Percentiles rank a stretch among this genome's conserved stretches.
These are phyloP conservation scores for Trachelus troglodyta DNA, from an alignment of 2,888 invertebrate genomes.

Conservation along the genomic window DNA sequence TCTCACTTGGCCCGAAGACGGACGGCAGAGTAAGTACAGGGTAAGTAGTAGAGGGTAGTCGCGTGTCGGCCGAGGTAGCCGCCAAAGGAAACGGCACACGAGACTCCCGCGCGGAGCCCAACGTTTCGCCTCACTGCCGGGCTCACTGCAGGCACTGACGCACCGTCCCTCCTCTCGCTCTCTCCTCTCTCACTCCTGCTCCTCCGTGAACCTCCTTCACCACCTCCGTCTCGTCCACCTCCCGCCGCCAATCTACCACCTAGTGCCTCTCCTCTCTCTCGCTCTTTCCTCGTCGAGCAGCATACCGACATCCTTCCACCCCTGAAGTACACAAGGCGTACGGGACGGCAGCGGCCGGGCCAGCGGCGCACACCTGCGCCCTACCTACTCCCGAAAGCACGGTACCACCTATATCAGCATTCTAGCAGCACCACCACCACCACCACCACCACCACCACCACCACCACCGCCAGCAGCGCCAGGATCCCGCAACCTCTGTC, in stretches of 20 bases:
- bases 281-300: slow-evolving; percentile 25
- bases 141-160: slow-evolving; percentile 64
- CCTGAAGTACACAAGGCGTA: slow-evolving; percentile 44
- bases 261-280: slow-evolving; percentile 24
- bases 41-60: slow-evolving; percentile 26
- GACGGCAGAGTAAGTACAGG: slow-evolving; percentile 28
- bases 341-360: slow-evolving; percentile 52
- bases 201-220: slow-evolving; percentile 29
- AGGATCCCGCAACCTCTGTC: not conserved
- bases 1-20: slow-evolving; percentile 33
- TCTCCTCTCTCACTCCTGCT: slow-evolving; percentile 33
- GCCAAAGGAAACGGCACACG: slow-evolving; percentile 38
- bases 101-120: slow-evolving; percentile 63
- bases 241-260: slow-evolving; percentile 20
- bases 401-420: slow-evolving; percentile 6
- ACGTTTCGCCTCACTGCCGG: slow-evolving; percentile 64
- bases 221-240: slow-evolving; percentile 28
- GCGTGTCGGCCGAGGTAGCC: slow-evolving; percentile 35
- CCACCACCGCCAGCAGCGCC: not conserved
- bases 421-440: slow-evolving; percentile 1
- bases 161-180: slow-evolving; percentile 49
- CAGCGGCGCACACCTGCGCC: slow-evolving; percentile 44
- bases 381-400: slow-evolving; percentile 15
- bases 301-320: slow-evolving; percentile 35
- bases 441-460: not conserved